phyloP scores from a whole-genome alignment of 2,797 vertebrate genomes.

The Xenopus petersii region DNA sequence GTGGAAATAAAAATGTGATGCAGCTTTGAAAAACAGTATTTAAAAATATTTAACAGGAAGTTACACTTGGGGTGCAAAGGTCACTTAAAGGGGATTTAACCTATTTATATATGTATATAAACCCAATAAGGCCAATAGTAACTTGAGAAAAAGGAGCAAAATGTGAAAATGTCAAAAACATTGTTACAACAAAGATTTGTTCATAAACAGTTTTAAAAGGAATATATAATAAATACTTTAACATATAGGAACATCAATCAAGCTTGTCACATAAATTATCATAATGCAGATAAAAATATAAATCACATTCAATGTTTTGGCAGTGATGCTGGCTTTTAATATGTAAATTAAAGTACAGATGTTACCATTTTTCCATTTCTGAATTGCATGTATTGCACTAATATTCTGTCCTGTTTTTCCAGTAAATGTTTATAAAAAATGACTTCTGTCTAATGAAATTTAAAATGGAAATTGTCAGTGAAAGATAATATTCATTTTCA shows the following conservation, averaged over 20 bases:
- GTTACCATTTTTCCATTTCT: slow-evolving; percentile 44
- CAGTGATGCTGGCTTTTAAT: slow-evolving; percentile 79
- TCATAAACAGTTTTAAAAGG: slow-evolving; percentile 65
- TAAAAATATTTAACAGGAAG: slow-evolving; percentile 65
- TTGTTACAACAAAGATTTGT: slow-evolving; percentile 65
- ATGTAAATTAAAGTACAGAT: slow-evolving; percentile 60
- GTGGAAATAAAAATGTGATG: slow-evolving; percentile 53
- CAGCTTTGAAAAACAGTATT: slow-evolving; percentile 51
- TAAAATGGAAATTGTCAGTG: neutral
- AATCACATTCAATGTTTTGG: slow-evolving; percentile 70
- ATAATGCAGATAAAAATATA: slow-evolving; percentile 75
- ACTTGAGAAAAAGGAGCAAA: slow-evolving; percentile 70
- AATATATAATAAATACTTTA: slow-evolving; percentile 62
- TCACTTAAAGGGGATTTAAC: slow-evolving; percentile 75
- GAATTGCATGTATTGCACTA: slow-evolving; percentile 57
- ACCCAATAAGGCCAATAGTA: slow-evolving; percentile 71
- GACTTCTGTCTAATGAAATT: neutral
- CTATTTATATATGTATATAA: slow-evolving; percentile 55
- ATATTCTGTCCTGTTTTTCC: slow-evolving; percentile 47
- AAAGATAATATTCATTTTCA: neutral
- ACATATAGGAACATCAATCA: slow-evolving; percentile 64
- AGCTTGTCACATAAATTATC: slow-evolving; percentile 68
- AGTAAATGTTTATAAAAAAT: slow-evolving; percentile 1
- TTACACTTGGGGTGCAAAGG: slow-evolving; percentile 78
- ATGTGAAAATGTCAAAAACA: slow-evolving; percentile 73